These are phyloP conservation scores for Acyrthosiphon pisum DNA, from an alignment of 1,140 invertebrate species.

Conservation along the genomic window DNA sequence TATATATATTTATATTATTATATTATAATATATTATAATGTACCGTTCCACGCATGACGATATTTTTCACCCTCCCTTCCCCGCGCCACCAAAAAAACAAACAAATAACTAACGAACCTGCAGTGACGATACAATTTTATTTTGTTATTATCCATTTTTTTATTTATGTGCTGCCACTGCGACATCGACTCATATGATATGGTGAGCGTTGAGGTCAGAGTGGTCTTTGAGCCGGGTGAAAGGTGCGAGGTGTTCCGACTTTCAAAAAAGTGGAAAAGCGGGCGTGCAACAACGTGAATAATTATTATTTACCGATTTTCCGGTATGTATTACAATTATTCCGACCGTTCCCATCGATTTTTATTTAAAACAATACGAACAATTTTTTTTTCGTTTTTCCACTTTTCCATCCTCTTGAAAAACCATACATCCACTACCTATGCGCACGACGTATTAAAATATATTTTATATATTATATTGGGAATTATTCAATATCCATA, in stretches of 20 bases:
- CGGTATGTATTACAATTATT: not conserved
- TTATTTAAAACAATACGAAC: not conserved
- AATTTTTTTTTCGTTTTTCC: not conserved
- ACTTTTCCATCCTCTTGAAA: not conserved
- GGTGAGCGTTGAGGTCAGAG: not conserved
- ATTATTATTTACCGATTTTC: not conserved
- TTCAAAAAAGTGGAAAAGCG: not conserved
- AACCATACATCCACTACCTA: not conserved
- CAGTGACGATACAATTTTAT: not conserved
- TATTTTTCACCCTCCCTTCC: not conserved
- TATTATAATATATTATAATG: not conserved
- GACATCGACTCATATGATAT: not conserved
- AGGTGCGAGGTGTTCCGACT: not conserved
- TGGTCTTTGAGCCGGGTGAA: not conserved
- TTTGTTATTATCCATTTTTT: not conserved
- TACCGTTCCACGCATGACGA: not conserved
- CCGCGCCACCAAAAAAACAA: too few relatives aligned
- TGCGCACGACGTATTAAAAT: not conserved
- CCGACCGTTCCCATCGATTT: not conserved
- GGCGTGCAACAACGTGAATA: too few relatives aligned
- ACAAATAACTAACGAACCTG: not conserved
- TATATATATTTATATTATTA: constrained; percentile 11
- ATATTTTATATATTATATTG: not conserved
- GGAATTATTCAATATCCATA: not conserved
- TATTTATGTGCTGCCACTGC: not conserved